phyloP scores from a whole-genome alignment of 2,113 vertebrate species.

The Syngnathus typhle region DNA sequence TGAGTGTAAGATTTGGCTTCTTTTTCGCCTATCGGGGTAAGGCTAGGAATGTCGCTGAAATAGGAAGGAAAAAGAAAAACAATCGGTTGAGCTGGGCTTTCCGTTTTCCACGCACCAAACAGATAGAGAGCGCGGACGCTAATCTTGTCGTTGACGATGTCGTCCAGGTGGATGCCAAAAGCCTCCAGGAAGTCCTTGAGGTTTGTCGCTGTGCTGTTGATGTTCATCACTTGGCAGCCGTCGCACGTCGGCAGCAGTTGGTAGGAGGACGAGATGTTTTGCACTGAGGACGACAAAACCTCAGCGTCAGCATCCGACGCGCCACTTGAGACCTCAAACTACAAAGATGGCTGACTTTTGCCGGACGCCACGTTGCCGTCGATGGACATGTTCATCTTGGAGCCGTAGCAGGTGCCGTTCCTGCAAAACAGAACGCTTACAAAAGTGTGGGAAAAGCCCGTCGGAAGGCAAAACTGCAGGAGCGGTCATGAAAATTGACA shows the following conservation, averaged over 20 bases:
- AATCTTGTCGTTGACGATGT: neutral
- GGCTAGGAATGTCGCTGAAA: too few relatives aligned
- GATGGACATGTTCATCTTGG: neutral
- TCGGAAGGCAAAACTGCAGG: too few relatives aligned
- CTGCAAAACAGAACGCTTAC: neutral
- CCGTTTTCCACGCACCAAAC: neutral
- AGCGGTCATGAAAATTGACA: too few relatives aligned
- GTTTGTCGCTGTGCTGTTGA: neutral
- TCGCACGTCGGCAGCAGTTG: neutral
- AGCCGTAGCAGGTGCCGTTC: slow-evolving; percentile 1
- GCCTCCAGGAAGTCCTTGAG: neutral
- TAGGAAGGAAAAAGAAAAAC: neutral
- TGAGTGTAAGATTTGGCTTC: too few relatives aligned
- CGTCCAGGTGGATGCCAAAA: neutral
- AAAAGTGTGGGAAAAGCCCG: too few relatives aligned
- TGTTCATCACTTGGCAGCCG: neutral
- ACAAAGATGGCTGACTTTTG: neutral
- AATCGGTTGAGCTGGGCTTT: neutral
- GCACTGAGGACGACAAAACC: neutral
- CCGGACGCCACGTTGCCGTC: neutral
- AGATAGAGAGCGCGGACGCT: neutral
- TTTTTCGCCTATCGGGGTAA: too few relatives aligned
- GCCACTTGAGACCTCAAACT: neutral
- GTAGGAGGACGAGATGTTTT: neutral
- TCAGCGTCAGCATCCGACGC: neutral